A percentile compares a stretch with the other conserved stretches of the same genome.
These are phyloP conservation scores for Oreochromis spilurus DNA, from an alignment of 2,113 vertebrate species.

Conservation along the genomic window DNA sequence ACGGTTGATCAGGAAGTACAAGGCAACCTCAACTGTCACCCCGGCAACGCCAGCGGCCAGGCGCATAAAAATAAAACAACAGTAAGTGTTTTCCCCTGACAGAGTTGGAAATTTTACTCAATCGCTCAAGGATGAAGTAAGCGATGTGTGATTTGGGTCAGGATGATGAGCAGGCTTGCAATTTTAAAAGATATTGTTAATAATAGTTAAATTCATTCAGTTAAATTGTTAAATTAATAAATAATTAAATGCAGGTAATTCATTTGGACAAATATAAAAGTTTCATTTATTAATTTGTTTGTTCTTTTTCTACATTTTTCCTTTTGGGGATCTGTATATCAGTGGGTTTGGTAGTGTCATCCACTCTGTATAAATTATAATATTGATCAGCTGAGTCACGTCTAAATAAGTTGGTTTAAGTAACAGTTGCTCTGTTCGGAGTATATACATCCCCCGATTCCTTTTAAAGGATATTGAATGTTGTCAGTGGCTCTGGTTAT, in stretches of 20 bases:
- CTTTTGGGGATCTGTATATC: neutral
- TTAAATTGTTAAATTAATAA: neutral
- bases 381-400: accelerated
- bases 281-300: neutral
- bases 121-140: neutral
- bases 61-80: neutral
- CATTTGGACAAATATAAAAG: neutral
- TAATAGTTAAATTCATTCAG: neutral
- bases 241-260: neutral
- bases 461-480: neutral
- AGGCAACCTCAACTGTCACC: constrained; percentile 63
- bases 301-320: neutral
- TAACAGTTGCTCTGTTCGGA: neutral
- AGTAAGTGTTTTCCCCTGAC: neutral
- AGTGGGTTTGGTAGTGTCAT: neutral
- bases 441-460: accelerated
- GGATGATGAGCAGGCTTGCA: accelerated
- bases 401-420: neutral
- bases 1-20: constrained; percentile 70
- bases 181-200: neutral
- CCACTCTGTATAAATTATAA: neutral
- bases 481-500: neutral
- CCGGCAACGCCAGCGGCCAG: constrained; percentile 11
- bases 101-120: neutral
- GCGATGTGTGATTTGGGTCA: neutral